phyloP scores from a whole-genome alignment of 2,888 invertebrate species.

The Hyles lineata region DNA sequence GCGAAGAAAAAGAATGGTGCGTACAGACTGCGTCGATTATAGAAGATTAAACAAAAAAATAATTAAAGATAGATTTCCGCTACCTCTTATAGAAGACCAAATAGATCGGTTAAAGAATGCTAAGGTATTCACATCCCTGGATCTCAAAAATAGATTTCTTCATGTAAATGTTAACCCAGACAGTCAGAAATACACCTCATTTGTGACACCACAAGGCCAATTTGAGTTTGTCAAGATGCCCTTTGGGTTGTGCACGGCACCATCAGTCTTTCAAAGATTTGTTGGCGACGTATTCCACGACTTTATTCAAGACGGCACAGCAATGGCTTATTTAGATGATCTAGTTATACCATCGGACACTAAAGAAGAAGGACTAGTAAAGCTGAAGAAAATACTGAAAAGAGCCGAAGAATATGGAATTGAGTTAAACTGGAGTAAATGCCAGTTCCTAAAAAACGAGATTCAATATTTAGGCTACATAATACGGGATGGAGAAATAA shows the following conservation, averaged over 20 bases:
- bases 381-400: slow-evolving; percentile 37
- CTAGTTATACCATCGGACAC: slow-evolving; percentile 36
- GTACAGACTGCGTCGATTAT: slow-evolving; percentile 37
- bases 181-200: slow-evolving; percentile 54
- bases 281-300: slow-evolving; percentile 32
- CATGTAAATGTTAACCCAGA: slow-evolving; percentile 22
- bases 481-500: slow-evolving; percentile 36
- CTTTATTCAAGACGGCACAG: slow-evolving; percentile 29
- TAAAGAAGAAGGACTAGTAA: slow-evolving; percentile 38
- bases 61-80: slow-evolving; percentile 36
- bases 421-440: slow-evolving; percentile 55
- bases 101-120: slow-evolving; percentile 31
- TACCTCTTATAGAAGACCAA: slow-evolving; percentile 32
- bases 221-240: slow-evolving; percentile 49
- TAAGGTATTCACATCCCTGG: slow-evolving; percentile 31
- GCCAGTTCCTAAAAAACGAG: slow-evolving; percentile 50
- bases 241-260: slow-evolving; percentile 62
- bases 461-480: slow-evolving; percentile 45
- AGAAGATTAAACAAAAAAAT: slow-evolving; percentile 39
- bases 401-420: slow-evolving; percentile 45
- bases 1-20: slow-evolving; percentile 38
- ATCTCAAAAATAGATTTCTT: slow-evolving; percentile 5
- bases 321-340: slow-evolving; percentile 42
- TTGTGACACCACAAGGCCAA: slow-evolving; percentile 57
- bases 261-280: slow-evolving; percentile 37